Evolutionary conservation across 2,113 vertebrate species (phyloP).

Genomic region (Oncorhynchus kisutch): DNA sequence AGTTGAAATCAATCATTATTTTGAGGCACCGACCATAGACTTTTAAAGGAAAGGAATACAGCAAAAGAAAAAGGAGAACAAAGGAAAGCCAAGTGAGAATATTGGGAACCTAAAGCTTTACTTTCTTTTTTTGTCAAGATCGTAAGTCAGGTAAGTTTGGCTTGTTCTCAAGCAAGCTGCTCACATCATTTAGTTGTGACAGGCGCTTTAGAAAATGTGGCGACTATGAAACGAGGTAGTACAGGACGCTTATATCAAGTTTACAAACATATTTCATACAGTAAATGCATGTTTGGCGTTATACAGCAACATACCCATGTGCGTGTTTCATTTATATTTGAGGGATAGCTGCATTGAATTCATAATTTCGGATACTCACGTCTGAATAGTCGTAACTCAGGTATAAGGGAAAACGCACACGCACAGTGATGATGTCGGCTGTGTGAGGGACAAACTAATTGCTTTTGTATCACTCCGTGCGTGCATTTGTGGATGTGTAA

Average conservation of each 20-base stretch:
- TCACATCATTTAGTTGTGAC: conserved; percentile 78
- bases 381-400: conserved; percentile 49
- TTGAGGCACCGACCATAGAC: conserved; percentile 62
- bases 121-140: conserved; percentile 89
- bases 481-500: conserved; percentile 61
- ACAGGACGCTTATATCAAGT: conserved; percentile 52
- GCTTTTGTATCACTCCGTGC: conserved; percentile 70
- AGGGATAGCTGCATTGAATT: conserved; percentile 39
- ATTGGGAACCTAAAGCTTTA: conserved; percentile 86
- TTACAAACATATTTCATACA: conserved; percentile 28
- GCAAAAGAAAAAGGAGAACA: conserved; percentile 77
- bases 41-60: conserved; percentile 58
- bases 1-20: conserved; percentile 86
- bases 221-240: conserved; percentile 52
- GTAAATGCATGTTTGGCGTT: conserved; percentile 32
- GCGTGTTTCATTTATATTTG: conserved; percentile 41
- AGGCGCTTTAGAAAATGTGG: conserved; percentile 73
- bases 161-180: conserved; percentile 76
- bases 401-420: conserved; percentile 54
- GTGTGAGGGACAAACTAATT: conserved; percentile 65
- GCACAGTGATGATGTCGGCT: conserved; percentile 54
- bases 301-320: conserved; percentile 1
- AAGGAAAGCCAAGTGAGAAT: conserved; percentile 88
- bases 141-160: conserved; percentile 98
- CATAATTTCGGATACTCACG: conserved; percentile 54